A percentile compares a stretch with the other conserved stretches of the same genome.
These are phyloP conservation scores for Pangasianodon hypophthalmus DNA, from an alignment of 2,113 vertebrate species.

Conservation along the genomic window DNA sequence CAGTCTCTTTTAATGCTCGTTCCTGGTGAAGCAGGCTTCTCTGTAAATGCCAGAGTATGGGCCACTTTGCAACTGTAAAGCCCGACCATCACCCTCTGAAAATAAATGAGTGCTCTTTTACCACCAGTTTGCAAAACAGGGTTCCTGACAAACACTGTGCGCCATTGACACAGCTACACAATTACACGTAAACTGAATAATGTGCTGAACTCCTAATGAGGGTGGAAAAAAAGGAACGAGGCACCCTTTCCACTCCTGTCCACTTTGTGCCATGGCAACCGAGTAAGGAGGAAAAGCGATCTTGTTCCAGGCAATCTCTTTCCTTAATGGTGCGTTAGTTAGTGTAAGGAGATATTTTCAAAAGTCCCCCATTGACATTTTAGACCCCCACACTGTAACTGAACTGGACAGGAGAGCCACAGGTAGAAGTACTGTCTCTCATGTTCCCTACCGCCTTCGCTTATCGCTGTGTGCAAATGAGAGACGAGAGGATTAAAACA, in stretches of 20 bases:
- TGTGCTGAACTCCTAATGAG: slow-evolving; percentile 78
- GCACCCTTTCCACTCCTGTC: slow-evolving; percentile 41
- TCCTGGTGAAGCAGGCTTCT: not conserved
- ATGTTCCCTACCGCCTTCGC: slow-evolving; percentile 72
- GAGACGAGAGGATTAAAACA: slow-evolving; percentile 58
- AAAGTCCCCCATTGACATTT: slow-evolving; percentile 77
- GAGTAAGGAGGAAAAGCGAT: slow-evolving; percentile 82
- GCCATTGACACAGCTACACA: slow-evolving; percentile 34
- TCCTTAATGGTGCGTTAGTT: slow-evolving; percentile 83
- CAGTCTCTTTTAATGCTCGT: not conserved
- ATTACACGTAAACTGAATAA: slow-evolving; percentile 70
- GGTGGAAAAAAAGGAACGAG: slow-evolving; percentile 39
- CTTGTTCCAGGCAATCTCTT: slow-evolving; percentile 79
- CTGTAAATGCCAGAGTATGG: not conserved
- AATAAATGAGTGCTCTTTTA: slow-evolving; percentile 18
- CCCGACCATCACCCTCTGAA: not conserved
- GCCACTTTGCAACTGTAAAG: not conserved
- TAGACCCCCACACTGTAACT: slow-evolving; percentile 81
- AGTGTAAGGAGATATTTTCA: slow-evolving; percentile 80
- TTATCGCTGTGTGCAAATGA: slow-evolving; percentile 71
- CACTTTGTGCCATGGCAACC: slow-evolving; percentile 74
- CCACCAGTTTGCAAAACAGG: slow-evolving; percentile 17
- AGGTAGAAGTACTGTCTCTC: slow-evolving; percentile 76
- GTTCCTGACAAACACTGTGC: slow-evolving; percentile 15
- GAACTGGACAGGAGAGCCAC: slow-evolving; percentile 76